Conservation (phyloP, 2,113 vertebrate genomes). For the Trichechus manatus region DNA sequence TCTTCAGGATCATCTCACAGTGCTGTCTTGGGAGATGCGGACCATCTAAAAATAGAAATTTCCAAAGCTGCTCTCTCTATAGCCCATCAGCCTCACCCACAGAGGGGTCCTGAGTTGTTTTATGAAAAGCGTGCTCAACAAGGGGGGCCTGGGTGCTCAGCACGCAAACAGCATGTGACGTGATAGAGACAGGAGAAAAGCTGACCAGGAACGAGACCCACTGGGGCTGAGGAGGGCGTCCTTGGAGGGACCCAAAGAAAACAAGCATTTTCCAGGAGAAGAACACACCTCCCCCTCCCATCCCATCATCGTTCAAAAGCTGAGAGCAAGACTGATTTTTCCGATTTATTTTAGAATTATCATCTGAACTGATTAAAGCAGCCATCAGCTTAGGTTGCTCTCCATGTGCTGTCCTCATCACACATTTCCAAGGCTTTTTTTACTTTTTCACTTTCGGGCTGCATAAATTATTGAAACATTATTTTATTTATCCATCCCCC, state of each 20-base stretch:
- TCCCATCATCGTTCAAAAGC: constrained; percentile 52
- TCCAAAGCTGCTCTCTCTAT: accelerated
- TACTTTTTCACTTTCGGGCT: constrained; percentile 56
- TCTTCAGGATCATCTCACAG: background rate
- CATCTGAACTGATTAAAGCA: constrained; percentile 84
- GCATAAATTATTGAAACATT: constrained; percentile 89
- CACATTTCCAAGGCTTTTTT: constrained; percentile 81
- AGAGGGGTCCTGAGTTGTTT: too few species aligned
- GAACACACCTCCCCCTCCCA: background rate
- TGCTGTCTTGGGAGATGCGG: accelerated
- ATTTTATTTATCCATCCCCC: constrained; percentile 86
- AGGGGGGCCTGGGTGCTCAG: background rate
- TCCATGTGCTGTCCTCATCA: constrained; percentile 73
- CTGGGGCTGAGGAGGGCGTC: background rate
- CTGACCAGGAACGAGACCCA: too few species aligned
- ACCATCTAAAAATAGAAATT: background rate
- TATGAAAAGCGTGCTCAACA: accelerated
- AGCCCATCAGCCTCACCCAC: accelerated
- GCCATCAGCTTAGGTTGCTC: constrained; percentile 81
- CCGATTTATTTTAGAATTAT: constrained; percentile 86
- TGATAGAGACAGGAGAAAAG: background rate
- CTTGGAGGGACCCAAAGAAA: background rate
- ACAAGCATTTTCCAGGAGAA: constrained; percentile 45
- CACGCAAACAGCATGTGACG: accelerated
- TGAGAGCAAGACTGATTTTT: constrained; percentile 77